Evolutionary conservation across 2,888 invertebrate species (phyloP).

Genomic region (Chaitophorus viminalis): DNA sequence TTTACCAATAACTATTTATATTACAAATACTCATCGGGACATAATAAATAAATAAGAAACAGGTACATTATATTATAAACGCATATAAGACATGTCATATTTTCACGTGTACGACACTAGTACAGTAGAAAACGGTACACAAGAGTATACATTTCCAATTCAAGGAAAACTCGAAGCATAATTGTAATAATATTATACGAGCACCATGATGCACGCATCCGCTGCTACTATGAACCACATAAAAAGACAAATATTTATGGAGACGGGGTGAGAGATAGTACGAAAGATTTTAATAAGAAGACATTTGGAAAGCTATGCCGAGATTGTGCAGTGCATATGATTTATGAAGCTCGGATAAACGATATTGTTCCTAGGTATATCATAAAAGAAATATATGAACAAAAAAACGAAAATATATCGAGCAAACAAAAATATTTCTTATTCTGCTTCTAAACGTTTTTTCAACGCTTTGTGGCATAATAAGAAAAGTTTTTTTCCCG

Average conservation of each 20-base stretch:
- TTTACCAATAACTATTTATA: too few relatives aligned
- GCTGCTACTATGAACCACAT: background rate
- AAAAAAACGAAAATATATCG: background rate
- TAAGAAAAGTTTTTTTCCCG: slow-evolving; percentile 33
- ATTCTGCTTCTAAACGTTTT: background rate
- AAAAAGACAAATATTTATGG: slow-evolving; percentile 20
- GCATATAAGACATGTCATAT: too few relatives aligned
- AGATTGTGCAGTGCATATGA: slow-evolving; percentile 21
- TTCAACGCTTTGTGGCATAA: background rate
- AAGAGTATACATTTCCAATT: background rate
- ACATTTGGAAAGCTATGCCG: slow-evolving; percentile 47
- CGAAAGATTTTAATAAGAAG: slow-evolving; percentile 47
- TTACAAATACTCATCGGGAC: too few relatives aligned
- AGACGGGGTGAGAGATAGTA: background rate
- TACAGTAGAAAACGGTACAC: background rate
- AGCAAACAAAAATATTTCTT: slow-evolving; percentile 7
- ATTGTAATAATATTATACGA: background rate
- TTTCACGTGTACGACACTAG: background rate
- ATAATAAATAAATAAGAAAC: background rate
- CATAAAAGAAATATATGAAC: background rate
- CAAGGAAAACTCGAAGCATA: too few relatives aligned
- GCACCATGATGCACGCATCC: background rate
- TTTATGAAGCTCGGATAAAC: slow-evolving; percentile 44
- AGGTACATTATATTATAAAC: background rate
- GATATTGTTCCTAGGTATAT: slow-evolving; percentile 40